These are phyloP conservation scores for Syrrhaptes paradoxus DNA, from an alignment of 2,113 vertebrate species.

Conservation along the genomic window DNA sequence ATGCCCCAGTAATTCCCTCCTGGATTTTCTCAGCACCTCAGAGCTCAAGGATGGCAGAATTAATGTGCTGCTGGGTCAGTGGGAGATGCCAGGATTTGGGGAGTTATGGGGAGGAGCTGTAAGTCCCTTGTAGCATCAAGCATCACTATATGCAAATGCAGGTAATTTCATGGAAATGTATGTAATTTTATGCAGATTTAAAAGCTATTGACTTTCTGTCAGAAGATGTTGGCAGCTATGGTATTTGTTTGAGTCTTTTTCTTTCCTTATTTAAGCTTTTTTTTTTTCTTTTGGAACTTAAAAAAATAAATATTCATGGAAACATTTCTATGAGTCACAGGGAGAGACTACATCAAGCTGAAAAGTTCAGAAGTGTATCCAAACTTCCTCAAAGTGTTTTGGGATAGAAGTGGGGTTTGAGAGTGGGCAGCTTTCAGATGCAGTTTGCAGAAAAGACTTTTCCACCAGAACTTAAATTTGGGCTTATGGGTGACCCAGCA, in stretches of 20 bases:
- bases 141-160: constrained; percentile 63
- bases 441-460: background rate
- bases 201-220: constrained; percentile 72
- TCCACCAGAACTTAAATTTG: background rate
- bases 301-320: constrained; percentile 64
- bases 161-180: constrained; percentile 69
- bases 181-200: constrained; percentile 72
- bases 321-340: constrained; percentile 58
- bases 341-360: constrained; percentile 43
- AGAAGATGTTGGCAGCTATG: constrained; percentile 70
- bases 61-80: background rate
- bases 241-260: constrained; percentile 69
- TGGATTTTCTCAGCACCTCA: background rate
- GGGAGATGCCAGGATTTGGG: constrained; percentile 13
- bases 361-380: constrained; percentile 54
- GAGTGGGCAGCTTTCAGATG: constrained; percentile 27
- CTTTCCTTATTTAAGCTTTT: constrained; percentile 56
- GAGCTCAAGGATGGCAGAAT: background rate
- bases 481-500: background rate
- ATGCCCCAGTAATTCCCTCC: background rate
- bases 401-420: constrained; percentile 31
- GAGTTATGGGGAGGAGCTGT: constrained; percentile 30
- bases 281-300: constrained; percentile 54
- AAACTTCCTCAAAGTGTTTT: constrained; percentile 57
- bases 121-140: constrained; percentile 23